Evolutionary conservation across 2,113 vertebrate species (phyloP), one percentile per base, ranked within the genome.

Genomic region (Cebus imitator): DNA sequence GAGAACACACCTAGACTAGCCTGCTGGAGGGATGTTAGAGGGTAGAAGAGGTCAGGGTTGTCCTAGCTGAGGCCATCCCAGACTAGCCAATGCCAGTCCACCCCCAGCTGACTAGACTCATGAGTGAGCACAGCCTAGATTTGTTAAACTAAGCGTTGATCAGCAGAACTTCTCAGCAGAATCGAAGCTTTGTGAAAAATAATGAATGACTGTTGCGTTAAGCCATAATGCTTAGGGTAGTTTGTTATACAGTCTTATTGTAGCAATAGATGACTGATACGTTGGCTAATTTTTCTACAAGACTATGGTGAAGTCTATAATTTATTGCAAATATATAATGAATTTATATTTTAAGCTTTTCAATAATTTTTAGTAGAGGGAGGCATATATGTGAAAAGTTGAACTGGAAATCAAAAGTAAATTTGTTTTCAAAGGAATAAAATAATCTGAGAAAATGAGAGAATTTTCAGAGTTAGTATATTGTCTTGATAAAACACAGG

Each of bases 391-490:
- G 73, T 66, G 64, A 64, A 73, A 61, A 68, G 3, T 61, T 92
- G 61, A 75, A 35, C 9, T 76, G 9, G 35, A 90, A 93, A 52
- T 79, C 52, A 55, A 75, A 94, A 88, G n/a, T 75, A 90, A 50
- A 45, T 40, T 79, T 55, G 30, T 92, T 90, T 94, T 89, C 25
- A 90, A 23, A 83, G 37, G 43, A 86, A 93, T 92, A 48, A 96
- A 87, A 91, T 9, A 70, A 91, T 55, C n/a, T 75, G 72, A 73
- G 32, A 78, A 93, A 86, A 75, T 32, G 30, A 94, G 76, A 72
- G 45, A 87, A 48, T 87, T 85, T 95, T 89, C 48, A 95, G 72
- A 91, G 45, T 50, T 23, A 81, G 11, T 75, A 23, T 40, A 82
- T 73, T 43, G 2, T 80, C 40, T 57, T 84, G 21, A 4, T 83